phyloP scores from a whole-genome alignment of 2,888 invertebrate genomes.

The Hymenopus coronatus region DNA sequence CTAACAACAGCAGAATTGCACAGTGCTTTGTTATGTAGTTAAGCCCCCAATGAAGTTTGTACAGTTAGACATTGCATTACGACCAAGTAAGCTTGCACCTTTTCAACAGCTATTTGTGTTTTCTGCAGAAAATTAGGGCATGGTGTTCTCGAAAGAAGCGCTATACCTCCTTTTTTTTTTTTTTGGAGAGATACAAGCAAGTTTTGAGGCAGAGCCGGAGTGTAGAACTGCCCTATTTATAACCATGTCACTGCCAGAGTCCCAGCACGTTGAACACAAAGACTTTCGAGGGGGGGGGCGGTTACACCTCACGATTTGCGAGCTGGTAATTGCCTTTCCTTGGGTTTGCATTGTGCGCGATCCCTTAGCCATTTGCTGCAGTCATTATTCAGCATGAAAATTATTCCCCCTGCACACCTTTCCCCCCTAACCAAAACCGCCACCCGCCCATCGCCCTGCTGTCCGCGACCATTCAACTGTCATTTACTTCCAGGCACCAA shows the following conservation, averaged over 20 bases:
- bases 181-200: neutral
- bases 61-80: too few species aligned
- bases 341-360: neutral
- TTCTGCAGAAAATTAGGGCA: too few species aligned
- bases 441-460: neutral
- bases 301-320: neutral
- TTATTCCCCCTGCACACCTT: neutral
- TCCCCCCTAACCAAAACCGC: neutral
- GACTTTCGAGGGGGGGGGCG: neutral
- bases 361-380: neutral
- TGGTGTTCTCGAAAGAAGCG: too few species aligned
- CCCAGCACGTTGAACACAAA: neutral
- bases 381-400: conserved; percentile 3
- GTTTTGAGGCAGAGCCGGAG: neutral
- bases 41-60: too few species aligned
- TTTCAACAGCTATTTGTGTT: too few species aligned
- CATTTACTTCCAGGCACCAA: neutral
- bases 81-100: too few species aligned
- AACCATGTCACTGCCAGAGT: neutral
- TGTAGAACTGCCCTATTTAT: neutral
- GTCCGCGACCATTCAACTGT: neutral
- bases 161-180: neutral
- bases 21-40: too few species aligned
- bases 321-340: neutral
- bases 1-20: too few species aligned